Evolutionary conservation across 2,797 vertebrate species (phyloP).

Genomic region (Falco rusticolus): DNA sequence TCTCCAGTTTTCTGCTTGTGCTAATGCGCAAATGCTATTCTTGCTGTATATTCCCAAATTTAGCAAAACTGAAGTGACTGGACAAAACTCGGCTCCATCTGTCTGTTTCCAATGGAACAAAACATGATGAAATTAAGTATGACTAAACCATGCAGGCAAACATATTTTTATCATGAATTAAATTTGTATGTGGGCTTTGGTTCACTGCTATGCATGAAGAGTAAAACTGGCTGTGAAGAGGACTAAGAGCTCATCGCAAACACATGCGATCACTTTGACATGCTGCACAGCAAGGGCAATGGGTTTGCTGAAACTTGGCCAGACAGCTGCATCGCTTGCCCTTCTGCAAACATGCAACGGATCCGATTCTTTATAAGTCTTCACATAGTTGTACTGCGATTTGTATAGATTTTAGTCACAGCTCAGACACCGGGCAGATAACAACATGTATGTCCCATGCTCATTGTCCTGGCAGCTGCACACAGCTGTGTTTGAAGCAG

Average conservation of each 20-base stretch:
- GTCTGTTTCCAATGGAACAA: neutral
- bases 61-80: neutral
- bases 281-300: neutral
- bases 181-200: neutral
- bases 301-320: neutral
- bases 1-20: neutral
- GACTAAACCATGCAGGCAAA: neutral
- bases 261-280: neutral
- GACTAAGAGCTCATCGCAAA: neutral
- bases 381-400: neutral
- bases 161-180: neutral
- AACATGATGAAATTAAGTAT: neutral
- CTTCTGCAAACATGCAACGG: neutral
- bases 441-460: neutral
- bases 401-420: neutral
- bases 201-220: neutral
- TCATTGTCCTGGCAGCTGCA: neutral
- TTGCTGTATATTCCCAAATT: neutral
- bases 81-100: neutral
- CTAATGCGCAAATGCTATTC: neutral
- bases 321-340: neutral
- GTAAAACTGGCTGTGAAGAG: conserved; percentile 18
- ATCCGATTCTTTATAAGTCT: neutral
- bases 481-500: neutral
- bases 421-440: neutral